These are phyloP conservation scores for Leptosomus discolor DNA, from an alignment of 2,113 vertebrate species.

Conservation along the genomic window DNA sequence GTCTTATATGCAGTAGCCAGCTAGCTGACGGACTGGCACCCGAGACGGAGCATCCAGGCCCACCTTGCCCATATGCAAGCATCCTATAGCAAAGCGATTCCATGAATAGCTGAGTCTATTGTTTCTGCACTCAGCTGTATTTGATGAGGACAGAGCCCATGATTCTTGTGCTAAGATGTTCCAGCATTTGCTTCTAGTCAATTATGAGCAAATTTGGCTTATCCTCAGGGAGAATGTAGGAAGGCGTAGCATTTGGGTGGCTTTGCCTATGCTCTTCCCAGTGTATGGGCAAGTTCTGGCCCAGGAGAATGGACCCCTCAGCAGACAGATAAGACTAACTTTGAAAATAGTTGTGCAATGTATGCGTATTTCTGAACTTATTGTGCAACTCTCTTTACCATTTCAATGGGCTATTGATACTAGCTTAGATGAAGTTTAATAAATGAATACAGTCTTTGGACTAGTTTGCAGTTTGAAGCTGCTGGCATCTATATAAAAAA, in stretches of 20 bases:
- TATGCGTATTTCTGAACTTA: not conserved
- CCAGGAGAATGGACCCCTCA: not conserved
- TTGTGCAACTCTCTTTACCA: not conserved
- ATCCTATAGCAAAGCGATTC: not conserved
- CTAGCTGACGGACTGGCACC: not conserved
- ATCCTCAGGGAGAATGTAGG: not conserved
- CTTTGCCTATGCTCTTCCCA: not conserved
- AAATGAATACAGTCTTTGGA: constrained; percentile 25
- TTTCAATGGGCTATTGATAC: not conserved
- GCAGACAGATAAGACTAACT: not conserved
- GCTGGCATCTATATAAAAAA: constrained; percentile 6
- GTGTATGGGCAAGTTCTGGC: not conserved
- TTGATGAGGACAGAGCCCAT: not conserved
- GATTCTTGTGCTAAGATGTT: not conserved
- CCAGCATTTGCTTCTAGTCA: not conserved
- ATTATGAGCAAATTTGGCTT: not conserved
- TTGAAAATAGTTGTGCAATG: not conserved
- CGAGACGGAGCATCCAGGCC: rapidly evolving
- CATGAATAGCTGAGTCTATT: not conserved
- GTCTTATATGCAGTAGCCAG: constrained; percentile 5
- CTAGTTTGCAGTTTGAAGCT: constrained; percentile 17
- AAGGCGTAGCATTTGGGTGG: not conserved
- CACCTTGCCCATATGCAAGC: rapidly evolving
- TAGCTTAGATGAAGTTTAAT: not conserved
- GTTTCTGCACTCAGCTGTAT: not conserved